phyloP scores from a whole-genome alignment of 2,797 vertebrate species.

The Rhinatrema bivittatum region DNA sequence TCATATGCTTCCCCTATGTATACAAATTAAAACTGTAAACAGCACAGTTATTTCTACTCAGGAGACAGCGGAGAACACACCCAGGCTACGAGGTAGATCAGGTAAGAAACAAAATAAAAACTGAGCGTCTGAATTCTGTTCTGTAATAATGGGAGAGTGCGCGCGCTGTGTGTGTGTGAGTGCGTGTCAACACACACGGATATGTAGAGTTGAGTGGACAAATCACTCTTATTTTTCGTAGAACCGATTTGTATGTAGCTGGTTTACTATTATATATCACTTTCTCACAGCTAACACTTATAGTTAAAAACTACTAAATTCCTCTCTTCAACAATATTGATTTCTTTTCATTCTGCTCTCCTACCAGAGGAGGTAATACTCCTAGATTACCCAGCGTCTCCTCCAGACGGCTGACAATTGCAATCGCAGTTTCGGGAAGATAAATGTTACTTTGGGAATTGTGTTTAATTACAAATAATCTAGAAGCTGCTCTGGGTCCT shows the following conservation, averaged over 20 bases:
- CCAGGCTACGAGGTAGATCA: slow-evolving; percentile 1
- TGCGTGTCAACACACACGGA: background rate
- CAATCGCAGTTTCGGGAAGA: slow-evolving; percentile 66
- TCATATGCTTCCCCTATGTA: background rate
- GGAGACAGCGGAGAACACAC: slow-evolving; percentile 5
- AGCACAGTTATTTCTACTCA: background rate
- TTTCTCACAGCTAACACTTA: slow-evolving; percentile 41
- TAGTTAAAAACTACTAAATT: slow-evolving; percentile 68
- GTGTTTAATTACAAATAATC: slow-evolving; percentile 78
- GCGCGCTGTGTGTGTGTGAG: too few relatives aligned
- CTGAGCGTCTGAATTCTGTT: too few relatives aligned
- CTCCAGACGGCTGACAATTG: slow-evolving; percentile 69
- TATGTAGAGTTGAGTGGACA: too few relatives aligned
- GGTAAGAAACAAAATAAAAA: background rate
- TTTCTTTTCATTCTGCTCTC: slow-evolving; percentile 69
- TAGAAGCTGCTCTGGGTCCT: slow-evolving; percentile 45
- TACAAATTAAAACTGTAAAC: background rate
- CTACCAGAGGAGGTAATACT: slow-evolving; percentile 50
- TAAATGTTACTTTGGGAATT: slow-evolving; percentile 80
- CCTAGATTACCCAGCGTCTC: slow-evolving; percentile 59
- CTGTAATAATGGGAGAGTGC: too few relatives aligned
- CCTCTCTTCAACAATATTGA: slow-evolving; percentile 65
- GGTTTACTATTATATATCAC: slow-evolving; percentile 36
- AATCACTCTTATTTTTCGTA: too few relatives aligned
- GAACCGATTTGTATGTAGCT: slow-evolving; percentile 21